These are phyloP conservation scores for Matsumyia berberina DNA, from an alignment of 2,888 invertebrate species.

Conservation along the genomic window DNA sequence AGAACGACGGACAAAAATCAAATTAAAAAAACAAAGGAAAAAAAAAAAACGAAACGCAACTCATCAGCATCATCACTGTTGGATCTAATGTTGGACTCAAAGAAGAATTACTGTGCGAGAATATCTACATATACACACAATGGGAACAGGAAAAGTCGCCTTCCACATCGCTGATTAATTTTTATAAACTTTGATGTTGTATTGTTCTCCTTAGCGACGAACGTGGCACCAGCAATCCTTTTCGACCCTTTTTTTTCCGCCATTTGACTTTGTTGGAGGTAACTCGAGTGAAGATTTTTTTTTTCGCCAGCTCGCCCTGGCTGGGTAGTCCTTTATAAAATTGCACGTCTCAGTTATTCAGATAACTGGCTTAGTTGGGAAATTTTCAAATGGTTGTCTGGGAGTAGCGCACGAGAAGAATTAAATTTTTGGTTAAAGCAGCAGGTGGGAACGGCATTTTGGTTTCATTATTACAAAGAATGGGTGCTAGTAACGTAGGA, in stretches of 20 bases:
- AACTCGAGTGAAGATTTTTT: background rate
- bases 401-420: constrained; percentile 9
- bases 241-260: constrained; percentile 28
- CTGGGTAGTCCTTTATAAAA: constrained; percentile 15
- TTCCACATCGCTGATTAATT: constrained; percentile 61
- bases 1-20: constrained; percentile 3
- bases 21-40: constrained; percentile 7
- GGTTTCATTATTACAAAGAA: background rate
- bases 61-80: constrained; percentile 37
- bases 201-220: constrained; percentile 38
- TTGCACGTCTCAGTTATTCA: constrained; percentile 62
- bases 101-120: constrained; percentile 34
- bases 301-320: constrained; percentile 1
- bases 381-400: constrained; percentile 38
- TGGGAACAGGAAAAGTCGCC: constrained; percentile 15
- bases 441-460: constrained; percentile 7
- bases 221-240: constrained; percentile 25
- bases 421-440: constrained; percentile 36
- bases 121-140: background rate
- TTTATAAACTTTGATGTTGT: constrained; percentile 59
- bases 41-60: constrained; percentile 9
- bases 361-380: constrained; percentile 66
- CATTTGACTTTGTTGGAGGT: constrained; percentile 33
- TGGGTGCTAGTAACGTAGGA: background rate
- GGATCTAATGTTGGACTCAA: constrained; percentile 31